Percentiles rank a stretch among this genome's conserved stretches.
Conservation (phyloP, 1,140 invertebrate species). For the Andrena cerasifolii region DNA sequence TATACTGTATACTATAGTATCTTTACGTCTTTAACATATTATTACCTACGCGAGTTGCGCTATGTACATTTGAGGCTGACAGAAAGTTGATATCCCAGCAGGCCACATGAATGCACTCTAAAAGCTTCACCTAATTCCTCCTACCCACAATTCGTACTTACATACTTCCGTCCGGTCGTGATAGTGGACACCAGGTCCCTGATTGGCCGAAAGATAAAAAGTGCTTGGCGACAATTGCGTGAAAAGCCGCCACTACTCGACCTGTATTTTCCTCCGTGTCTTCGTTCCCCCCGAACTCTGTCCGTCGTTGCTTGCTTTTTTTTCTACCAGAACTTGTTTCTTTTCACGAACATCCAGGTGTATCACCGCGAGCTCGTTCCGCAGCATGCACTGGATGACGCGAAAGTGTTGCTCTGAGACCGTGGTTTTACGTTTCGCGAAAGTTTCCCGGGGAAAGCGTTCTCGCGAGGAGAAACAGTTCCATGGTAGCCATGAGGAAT, state of each 20-base stretch:
- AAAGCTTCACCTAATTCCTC: no score
- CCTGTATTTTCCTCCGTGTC: no score
- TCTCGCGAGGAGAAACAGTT: not conserved
- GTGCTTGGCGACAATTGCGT: slow-evolving; percentile 5
- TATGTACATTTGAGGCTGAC: no score
- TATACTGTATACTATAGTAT: no score
- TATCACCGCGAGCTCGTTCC: no score
- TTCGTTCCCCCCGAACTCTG: not conserved
- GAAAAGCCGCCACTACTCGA: slow-evolving; percentile 12
- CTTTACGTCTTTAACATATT: no score
- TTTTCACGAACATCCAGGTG: no score
- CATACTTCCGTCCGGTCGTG: no score
- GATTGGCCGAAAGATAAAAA: slow-evolving; percentile 42
- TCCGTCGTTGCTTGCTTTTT: not conserved
- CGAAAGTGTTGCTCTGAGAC: slow-evolving; percentile 5
- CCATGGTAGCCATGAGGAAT: not conserved
- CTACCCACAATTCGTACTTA: no score
- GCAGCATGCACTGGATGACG: not conserved
- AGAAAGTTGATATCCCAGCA: no score
- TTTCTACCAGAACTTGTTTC: not conserved
- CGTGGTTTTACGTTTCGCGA: slow-evolving; percentile 4
- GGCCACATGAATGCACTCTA: no score
- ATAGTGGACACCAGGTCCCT: slow-evolving; percentile 22
- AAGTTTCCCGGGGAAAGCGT: slow-evolving; percentile 6
- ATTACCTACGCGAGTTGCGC: no score